Evolutionary conservation across 2,113 vertebrate species (phyloP), one percentile per base, ranked within the genome.

Genomic region (Mormyrus lacerda): DNA sequence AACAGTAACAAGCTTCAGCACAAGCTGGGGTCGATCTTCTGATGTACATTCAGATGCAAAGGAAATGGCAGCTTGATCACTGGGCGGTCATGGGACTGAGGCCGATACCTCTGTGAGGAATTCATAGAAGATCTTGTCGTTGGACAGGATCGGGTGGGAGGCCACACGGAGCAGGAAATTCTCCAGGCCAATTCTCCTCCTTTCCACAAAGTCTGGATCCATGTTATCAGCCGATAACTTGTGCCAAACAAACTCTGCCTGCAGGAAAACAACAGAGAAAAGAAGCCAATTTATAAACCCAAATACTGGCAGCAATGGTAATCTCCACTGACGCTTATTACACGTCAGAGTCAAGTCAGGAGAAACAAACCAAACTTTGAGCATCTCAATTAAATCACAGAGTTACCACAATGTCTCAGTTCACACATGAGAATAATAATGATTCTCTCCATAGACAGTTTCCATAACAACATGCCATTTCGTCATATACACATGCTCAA

Each of bases 171-270:
- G 93, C 88, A 99, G 95, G 90, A 99, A 99, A 93, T 98, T 99
- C 94, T 99, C 98, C 91, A 99, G 95, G n/a, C 98, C 98, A 0
- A 98, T 97, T 89, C 98, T 95, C 88, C 98, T 96, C 85, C 98
- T 95, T 93, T 99, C 98, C 93, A 99, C 98, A 91, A 99, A 99
- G 93, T 99, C 98, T 0, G 98, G 98, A 93, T 99, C 97, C 98
- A 99, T 98, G 89, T 99, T 99, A 94, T 99, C 98, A 69, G 98
- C 97, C 0, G 98, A 97, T 4, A 99, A 94, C 93, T 99, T 99
- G 94, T 99, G 98, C 98, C 98, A 99, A 92, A 99, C 97, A 89
- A 99, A 99, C 94, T 99, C 98, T 90, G 98, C 98, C 98, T 99
- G 92, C 90, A 90, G 90, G 91, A 92, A 89, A 48, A 10, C 9